phyloP scores from a whole-genome alignment of 35 echinoderm and acorn worm genomes.

The Lytechinus pictus region DNA sequence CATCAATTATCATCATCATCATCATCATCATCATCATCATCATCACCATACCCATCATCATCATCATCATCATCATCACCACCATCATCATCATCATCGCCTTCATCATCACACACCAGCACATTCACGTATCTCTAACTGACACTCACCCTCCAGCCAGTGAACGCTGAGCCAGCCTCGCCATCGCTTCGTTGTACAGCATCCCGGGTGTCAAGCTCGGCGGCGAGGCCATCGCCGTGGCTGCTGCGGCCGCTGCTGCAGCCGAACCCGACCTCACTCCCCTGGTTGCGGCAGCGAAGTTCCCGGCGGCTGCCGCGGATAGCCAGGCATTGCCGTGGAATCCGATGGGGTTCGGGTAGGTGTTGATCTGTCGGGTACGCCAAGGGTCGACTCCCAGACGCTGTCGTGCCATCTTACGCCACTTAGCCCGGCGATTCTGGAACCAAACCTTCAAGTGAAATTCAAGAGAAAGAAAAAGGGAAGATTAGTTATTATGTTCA shows the following conservation, averaged over 20 bases:
- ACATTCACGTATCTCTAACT: neutral
- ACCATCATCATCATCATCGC: neutral
- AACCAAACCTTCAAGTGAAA: constrained; percentile 85
- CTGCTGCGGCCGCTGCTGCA: constrained; percentile 31
- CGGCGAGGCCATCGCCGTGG: constrained; percentile 35
- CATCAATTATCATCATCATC: neutral
- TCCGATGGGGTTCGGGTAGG: constrained; percentile 68
- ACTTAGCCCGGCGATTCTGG: constrained; percentile 97
- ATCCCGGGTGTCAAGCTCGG: constrained; percentile 4
- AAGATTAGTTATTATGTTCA: too few relatives aligned
- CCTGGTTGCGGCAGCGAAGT: constrained; percentile 45
- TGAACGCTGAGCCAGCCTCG: constrained; percentile 58
- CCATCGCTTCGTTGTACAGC: constrained; percentile 71
- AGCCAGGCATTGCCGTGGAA: constrained; percentile 84
- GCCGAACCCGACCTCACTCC: neutral
- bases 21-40: neutral
- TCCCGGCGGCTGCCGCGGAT: constrained; percentile 73
- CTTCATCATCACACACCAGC: neutral
- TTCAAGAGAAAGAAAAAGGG: too few relatives aligned
- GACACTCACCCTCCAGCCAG: constrained; percentile 59
- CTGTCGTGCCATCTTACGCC: constrained; percentile 90
- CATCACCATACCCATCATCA: neutral
- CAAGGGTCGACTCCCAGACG: constrained; percentile 93
- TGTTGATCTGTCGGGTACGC: constrained; percentile 80
- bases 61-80: neutral